A percentile compares a stretch with the other conserved stretches of the same genome.
These are phyloP conservation scores for Oncorhynchus keta DNA, from an alignment of 2,113 vertebrate species.

Conservation along the genomic window DNA sequence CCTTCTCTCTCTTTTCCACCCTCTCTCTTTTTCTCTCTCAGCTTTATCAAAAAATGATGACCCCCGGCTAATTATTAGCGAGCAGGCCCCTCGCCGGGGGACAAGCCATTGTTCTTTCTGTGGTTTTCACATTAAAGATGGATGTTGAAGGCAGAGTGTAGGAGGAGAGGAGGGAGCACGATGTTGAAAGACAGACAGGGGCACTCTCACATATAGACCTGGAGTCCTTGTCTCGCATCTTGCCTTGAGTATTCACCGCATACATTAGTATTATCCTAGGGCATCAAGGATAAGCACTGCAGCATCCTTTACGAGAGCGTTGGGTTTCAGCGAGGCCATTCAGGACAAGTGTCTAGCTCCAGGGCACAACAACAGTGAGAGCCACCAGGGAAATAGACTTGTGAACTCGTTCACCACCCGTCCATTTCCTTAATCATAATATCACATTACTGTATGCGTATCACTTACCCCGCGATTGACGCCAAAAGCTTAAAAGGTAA, in stretches of 20 bases:
- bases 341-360: constrained; percentile 11
- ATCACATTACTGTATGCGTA: constrained; percentile 5
- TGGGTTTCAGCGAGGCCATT: not conserved
- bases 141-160: constrained; percentile 51
- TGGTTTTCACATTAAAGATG: constrained; percentile 71
- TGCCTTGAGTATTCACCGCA: constrained; percentile 29
- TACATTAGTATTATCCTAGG: constrained; percentile 23
- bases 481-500: not conserved
- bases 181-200: constrained; percentile 14
- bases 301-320: not conserved
- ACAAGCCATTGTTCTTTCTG: constrained; percentile 58
- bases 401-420: constrained; percentile 14
- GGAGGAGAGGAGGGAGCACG: constrained; percentile 25
- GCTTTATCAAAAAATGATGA: constrained; percentile 69
- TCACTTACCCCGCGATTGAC: constrained; percentile 1
- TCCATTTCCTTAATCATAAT: constrained; percentile 14
- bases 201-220: not conserved
- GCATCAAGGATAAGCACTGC: too few relatives aligned
- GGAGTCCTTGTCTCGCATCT: not conserved
- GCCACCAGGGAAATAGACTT: constrained; percentile 11
- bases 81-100: constrained; percentile 29
- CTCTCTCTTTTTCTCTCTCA: constrained; percentile 9
- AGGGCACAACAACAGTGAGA: constrained; percentile 2
- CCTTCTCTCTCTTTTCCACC: constrained; percentile 21
- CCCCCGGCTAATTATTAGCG: constrained; percentile 65